Evolutionary conservation across 2,113 vertebrate species (phyloP).

Genomic region (Ardeotis arabs): DNA sequence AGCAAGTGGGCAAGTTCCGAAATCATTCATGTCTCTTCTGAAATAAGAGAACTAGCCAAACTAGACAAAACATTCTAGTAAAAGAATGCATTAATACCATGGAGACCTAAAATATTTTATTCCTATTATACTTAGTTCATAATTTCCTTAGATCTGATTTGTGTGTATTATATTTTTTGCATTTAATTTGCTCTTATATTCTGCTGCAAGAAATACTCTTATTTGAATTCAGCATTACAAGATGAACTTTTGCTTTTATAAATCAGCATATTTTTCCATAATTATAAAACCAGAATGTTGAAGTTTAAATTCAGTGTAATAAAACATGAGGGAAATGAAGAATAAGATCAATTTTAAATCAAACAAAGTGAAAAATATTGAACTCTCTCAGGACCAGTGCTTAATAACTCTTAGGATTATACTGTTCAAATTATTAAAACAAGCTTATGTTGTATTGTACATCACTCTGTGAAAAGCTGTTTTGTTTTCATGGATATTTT

Average conservation of each 20-base stretch:
- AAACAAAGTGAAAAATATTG: background rate
- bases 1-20: background rate
- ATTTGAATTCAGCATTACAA: background rate
- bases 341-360: background rate
- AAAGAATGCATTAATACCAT: background rate
- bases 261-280: background rate
- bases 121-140: background rate
- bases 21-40: background rate
- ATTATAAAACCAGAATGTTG: background rate
- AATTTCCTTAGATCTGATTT: background rate
- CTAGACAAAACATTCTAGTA: background rate
- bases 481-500: background rate
- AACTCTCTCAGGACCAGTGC: background rate
- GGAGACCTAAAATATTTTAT: background rate
- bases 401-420: background rate
- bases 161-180: background rate
- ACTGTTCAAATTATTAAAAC: background rate
- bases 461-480: background rate
- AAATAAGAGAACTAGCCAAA: background rate
- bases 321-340: background rate
- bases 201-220: background rate
- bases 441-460: background rate
- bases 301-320: background rate
- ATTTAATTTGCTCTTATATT: background rate
- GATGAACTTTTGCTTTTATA: background rate